Conservation (phyloP, 2,797 vertebrate species). For the Lepus oiostolus region DNA sequence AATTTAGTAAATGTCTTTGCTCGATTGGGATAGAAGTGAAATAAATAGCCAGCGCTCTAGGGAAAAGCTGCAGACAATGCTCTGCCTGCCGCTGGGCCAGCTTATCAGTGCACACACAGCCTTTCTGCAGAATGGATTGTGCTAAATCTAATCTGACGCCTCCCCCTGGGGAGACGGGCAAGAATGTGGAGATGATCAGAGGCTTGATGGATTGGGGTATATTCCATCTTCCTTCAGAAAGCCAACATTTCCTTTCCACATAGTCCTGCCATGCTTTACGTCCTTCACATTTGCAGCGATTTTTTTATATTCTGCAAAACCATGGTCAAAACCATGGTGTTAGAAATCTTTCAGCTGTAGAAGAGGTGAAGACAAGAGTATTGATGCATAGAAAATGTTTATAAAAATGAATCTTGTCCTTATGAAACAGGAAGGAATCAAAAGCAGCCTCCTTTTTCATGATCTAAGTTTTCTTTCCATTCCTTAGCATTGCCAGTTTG, state of each 20-base stretch:
- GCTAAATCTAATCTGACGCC: slow-evolving; percentile 78
- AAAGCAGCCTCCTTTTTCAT: background rate
- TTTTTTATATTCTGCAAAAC: slow-evolving; percentile 55
- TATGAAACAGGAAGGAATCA: background rate
- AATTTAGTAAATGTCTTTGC: slow-evolving; percentile 80
- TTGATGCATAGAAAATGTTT: background rate
- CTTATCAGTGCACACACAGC: slow-evolving; percentile 78
- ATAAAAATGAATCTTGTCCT: background rate
- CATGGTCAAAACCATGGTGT: background rate
- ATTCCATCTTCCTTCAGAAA: slow-evolving; percentile 70
- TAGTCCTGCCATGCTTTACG: slow-evolving; percentile 49
- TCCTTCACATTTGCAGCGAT: background rate
- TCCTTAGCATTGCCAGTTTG: background rate
- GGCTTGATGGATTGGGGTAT: slow-evolving; percentile 73
- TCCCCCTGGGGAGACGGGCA: slow-evolving; percentile 72
- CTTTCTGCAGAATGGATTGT: slow-evolving; percentile 70
- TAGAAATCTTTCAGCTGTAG: background rate
- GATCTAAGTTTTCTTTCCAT: background rate
- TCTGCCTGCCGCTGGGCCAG: background rate
- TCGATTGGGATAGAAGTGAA: slow-evolving; percentile 69
- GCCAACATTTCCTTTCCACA: slow-evolving; percentile 47
- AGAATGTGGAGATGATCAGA: slow-evolving; percentile 73
- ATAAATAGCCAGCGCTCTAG: slow-evolving; percentile 75
- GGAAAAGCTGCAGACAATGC: slow-evolving; percentile 62
- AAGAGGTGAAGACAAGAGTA: background rate